Evolutionary conservation across 1,140 invertebrate species (phyloP), one percentile per base, ranked within the genome.

Genomic region (Bombus sibiricus): DNA sequence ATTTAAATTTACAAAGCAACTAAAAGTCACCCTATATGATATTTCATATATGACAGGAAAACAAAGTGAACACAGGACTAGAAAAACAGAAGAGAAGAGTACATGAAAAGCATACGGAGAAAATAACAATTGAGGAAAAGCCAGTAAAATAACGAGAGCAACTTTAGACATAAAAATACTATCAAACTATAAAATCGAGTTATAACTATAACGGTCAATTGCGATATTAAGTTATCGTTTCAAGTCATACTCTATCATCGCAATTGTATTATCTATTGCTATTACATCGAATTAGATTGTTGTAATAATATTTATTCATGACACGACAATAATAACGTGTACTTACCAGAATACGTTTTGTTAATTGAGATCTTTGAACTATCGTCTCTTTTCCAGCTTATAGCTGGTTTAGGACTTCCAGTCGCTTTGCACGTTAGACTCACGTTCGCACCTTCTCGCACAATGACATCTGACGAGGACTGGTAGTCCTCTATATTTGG

Each of bases 331-430:
- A 72, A 43, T 18, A 22, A 25, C 3, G 28, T 18, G 74, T 72
- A 91, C 95, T 96, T 92, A 98, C 98, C 97, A 93, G 97, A 96
- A 76, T 97, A 95, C 88, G 97, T 97, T 95, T 98, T 98, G 95
- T 97, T 98, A 93, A 98, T 97, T 91, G 97, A 96, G 92, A 98
- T 98, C 95, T 97, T 97, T 88, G 96, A 96, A 92, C 97, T 97
- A 94, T 98, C 98, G 94, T 99, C 98, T 89, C 98, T 96, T 95
- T 98, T 98, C 98, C 98, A 99, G 93, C 97, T 98, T 91, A 99
- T 98, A 88, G 95, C 97, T 5, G 98, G 98, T 89, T 97, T 96
- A 47, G 98, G 98, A 92, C 97, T 98, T 92, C 98, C 98, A 91
- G 97, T 97, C 84, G 98, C 98, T 93, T 97, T 97, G 95, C 98